Evolutionary conservation across 2,888 invertebrate species (phyloP), one percentile per base, ranked within the genome.

Genomic region (Oxyteleia sp.): DNA sequence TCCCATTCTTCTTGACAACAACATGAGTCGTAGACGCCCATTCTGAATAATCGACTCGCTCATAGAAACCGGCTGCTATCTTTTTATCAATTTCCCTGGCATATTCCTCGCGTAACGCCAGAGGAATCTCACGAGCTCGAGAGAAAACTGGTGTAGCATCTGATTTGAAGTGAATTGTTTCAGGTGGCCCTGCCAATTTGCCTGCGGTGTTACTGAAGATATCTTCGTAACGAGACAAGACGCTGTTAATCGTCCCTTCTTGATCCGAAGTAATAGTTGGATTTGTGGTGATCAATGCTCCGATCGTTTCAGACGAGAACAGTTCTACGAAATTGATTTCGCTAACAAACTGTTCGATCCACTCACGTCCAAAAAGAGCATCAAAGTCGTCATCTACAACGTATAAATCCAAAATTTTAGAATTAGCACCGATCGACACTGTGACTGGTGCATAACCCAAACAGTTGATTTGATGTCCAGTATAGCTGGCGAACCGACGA

Each of bases 311-410:
- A 23, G 49, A 8, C 7, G 13, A 20, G 4, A 66, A 1, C n/a
- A 16, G 29, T 8, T 55, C 4, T 4, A 63, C 38, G 3, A 72
- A 74, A 20, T 81, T 43, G 0, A 81, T 66, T 47, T 74, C 74
- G 5, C 53, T n/a, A 0, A 32, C 26, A 13, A 76, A 76, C n/a
- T 45, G 11, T 0, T 29, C 18, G 13, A 83, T 79, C 69, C 79
- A 79, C 29, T 79, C 64, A n/a, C 78, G 68, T 0, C 74, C 74
- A 4, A 83, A 68, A 2, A 83, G 49, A 3, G 78, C 3, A 15
- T 78, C 78, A 15, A 35, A 66, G 1, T 75, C 55, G 38, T 51
- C 75, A 8, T 80, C 38, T 0, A 71, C 49, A 2, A 84, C 83
- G 20, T 80, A 84, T 5, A 26, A 26, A 26, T 26, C 26, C 26